Evolutionary conservation across 2,797 vertebrate species (phyloP), one percentile per base, ranked within the genome.

Genomic region (Rhodeus uyekii): DNA sequence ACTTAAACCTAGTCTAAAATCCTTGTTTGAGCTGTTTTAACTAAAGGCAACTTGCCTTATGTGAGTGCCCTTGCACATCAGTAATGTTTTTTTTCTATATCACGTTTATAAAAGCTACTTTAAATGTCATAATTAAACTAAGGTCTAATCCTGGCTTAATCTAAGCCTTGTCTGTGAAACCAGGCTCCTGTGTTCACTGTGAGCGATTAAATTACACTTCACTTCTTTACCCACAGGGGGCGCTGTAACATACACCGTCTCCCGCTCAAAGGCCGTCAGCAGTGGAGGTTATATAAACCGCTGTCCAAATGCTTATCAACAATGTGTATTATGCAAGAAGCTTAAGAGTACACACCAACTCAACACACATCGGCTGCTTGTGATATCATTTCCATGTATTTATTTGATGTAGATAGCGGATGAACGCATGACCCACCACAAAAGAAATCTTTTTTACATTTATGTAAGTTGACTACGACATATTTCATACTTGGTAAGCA

Each of bases 381-480:
- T 64, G 48, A 69, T 75, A 44, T 58, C 5, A 55, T 85, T 46
- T 77, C n/a, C 32, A 42, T 67, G 83, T 34, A 14, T 71, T 55
- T 76, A 22, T 46, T 34, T 78, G 24, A 24, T 63, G 18, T 61
- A 24, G 53, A 32, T 8, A 5, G 50, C 2, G 2, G 44, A 16
- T 65, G 61, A 46, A 24, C 4, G 8, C 13, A 61, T 76, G 27
- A 76, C 50, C 50, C 16, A 50, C 4, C 29, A 1, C 53, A 75
- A 14, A 53, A n/a, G n/a, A n/a, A 78, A 50, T 65, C 8, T 60
- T 16, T 27, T 69, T 86, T 86, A 82, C 81, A 78, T 84, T 87
- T 78, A 44, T 86, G 22, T 78, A 78, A 82, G 86, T 86, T 85
- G 75, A 86, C 84, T 85, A 81, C 83, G 64, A 72, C 73, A 81